Percentiles rank a stretch among this genome's conserved stretches.
These are phyloP conservation scores for Grammomys dolichurus DNA, from an alignment of 2,113 vertebrate genomes.

Conservation along the genomic window DNA sequence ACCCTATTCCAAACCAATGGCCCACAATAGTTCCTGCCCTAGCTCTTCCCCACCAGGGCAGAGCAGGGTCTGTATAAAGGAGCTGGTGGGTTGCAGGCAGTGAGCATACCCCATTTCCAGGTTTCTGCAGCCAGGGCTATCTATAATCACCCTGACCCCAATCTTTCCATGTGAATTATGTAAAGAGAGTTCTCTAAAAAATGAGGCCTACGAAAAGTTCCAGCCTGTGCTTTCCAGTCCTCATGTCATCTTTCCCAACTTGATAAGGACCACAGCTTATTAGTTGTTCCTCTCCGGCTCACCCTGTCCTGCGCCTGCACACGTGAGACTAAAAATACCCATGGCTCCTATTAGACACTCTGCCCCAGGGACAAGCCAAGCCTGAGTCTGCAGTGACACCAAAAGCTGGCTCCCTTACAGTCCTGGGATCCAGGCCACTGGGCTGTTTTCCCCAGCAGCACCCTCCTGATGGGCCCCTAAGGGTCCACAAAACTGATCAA, in stretches of 20 bases:
- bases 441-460: neutral
- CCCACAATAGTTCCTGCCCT: neutral
- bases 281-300: slow-evolving; percentile 65
- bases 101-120: slow-evolving; percentile 32
- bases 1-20: neutral
- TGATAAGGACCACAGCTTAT: slow-evolving; percentile 69
- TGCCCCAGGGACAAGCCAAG: slow-evolving; percentile 59
- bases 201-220: slow-evolving; percentile 48
- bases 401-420: neutral
- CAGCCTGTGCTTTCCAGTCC: neutral
- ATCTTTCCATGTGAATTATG: slow-evolving; percentile 81
- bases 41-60: neutral
- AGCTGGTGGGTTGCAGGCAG: accelerated
- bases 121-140: neutral
- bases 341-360: slow-evolving; percentile 50
- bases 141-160: slow-evolving; percentile 74
- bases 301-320: slow-evolving; percentile 70
- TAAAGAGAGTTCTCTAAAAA: slow-evolving; percentile 59
- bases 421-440: slow-evolving; percentile 2
- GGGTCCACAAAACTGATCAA: neutral
- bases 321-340: slow-evolving; percentile 82
- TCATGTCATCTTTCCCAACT: slow-evolving; percentile 61
- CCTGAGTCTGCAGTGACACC: neutral
- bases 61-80: no score
- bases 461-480: neutral